Conservation (phyloP, 2,113 vertebrate genomes). For the Rhinoderma darwinii region DNA sequence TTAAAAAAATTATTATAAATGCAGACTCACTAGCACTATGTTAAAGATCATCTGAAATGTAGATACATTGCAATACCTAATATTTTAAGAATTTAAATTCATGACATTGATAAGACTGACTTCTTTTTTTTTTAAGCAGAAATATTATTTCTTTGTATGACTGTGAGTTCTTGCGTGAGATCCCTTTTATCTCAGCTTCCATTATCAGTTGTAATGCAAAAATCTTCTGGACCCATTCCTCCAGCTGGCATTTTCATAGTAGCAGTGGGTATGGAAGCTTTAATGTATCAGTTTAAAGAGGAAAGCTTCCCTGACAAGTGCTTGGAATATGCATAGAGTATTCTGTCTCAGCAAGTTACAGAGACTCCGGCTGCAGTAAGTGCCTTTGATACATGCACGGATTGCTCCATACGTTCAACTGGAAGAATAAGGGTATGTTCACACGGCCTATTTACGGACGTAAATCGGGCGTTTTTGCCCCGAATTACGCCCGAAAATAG, state of each 20-base stretch:
- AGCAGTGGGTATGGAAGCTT: constrained; percentile 56
- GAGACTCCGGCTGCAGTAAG: neutral
- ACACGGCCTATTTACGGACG: too few relatives aligned
- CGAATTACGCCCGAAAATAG: too few relatives aligned
- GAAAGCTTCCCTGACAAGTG: constrained; percentile 66
- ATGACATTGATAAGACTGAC: neutral
- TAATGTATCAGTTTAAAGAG: constrained; percentile 63
- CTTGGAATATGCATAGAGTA: constrained; percentile 59
- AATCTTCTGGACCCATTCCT: constrained; percentile 45
- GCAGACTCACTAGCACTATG: neutral
- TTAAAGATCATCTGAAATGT: neutral
- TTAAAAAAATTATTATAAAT: neutral
- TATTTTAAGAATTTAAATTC: neutral
- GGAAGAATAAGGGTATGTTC: too few relatives aligned
- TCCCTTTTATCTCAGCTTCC: constrained; percentile 38
- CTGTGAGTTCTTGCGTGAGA: neutral
- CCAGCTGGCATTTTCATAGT: constrained; percentile 60
- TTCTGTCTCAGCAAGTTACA: constrained; percentile 63
- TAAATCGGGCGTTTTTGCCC: too few relatives aligned
- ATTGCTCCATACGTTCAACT: constrained; percentile 57
- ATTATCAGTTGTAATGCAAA: constrained; percentile 54
- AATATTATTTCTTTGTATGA: neutral
- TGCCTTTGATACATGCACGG: constrained; percentile 59
- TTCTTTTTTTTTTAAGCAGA: too few relatives aligned
- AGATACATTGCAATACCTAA: neutral